Conservation (phyloP, 2,888 invertebrate genomes). For the Epinotia demarniana region DNA sequence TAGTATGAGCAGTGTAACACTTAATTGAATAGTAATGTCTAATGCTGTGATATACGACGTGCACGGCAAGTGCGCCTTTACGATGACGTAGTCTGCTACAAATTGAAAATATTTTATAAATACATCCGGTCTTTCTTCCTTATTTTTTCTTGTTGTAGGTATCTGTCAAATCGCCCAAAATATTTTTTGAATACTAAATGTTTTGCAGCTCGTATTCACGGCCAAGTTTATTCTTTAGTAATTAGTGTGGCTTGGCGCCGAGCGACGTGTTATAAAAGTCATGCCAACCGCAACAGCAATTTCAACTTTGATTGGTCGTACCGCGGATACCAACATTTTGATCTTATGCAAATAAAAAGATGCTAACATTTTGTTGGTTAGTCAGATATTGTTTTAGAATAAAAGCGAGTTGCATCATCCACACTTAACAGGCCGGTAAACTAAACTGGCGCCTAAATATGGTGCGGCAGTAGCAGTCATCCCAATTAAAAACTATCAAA, state of each 20-base stretch:
- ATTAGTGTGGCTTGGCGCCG: conserved; percentile 15
- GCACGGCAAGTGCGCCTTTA: conserved; percentile 67
- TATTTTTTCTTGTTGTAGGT: neutral
- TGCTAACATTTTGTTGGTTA: neutral
- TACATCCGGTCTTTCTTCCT: neutral
- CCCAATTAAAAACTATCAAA: too few species aligned
- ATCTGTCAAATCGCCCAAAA: neutral
- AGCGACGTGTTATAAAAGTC: conserved; percentile 31
- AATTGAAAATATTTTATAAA: neutral
- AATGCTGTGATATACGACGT: conserved; percentile 41
- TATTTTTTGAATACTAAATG: neutral
- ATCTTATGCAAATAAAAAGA: conserved; percentile 12
- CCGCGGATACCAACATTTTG: conserved; percentile 14
- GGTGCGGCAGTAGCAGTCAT: too few species aligned
- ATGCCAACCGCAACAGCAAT: conserved; percentile 26
- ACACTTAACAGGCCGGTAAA: too few species aligned
- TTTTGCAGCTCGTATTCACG: conserved; percentile 15
- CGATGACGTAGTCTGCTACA: conserved; percentile 67
- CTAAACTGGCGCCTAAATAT: too few species aligned
- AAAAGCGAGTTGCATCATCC: too few species aligned
- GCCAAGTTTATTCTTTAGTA: conserved; percentile 4
- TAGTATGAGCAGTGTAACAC: conserved; percentile 35
- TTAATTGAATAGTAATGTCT: conserved; percentile 33
- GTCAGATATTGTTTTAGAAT: too few species aligned
- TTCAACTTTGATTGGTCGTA: conserved; percentile 23